A percentile compares a stretch with the other conserved stretches of the same genome.
Evolutionary conservation across 2,888 invertebrate species (phyloP).

Genomic region (Autographa gamma): DNA sequence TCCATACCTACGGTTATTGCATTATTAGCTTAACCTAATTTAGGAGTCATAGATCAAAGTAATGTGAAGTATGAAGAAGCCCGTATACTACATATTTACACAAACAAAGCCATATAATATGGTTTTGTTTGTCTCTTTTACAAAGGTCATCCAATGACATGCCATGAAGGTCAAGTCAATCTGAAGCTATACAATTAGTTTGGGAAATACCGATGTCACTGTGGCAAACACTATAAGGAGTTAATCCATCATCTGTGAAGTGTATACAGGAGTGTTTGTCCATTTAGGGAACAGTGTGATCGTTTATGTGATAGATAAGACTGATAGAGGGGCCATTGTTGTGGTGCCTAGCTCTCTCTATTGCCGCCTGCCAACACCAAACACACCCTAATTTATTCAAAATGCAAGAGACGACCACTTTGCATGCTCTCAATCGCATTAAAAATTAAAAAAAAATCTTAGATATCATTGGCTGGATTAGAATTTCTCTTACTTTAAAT

Average conservation of each 20-base stretch:
- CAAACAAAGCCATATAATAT: neutral
- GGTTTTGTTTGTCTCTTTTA: no score
- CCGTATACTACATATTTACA: neutral
- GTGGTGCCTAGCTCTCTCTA: neutral
- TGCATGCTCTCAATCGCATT: neutral
- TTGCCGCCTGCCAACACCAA: neutral
- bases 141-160: no score
- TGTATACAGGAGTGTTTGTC: conserved; percentile 1
- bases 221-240: neutral
- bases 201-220: neutral
- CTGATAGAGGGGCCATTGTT: neutral
- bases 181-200: neutral
- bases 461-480: no score
- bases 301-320: conserved; percentile 2
- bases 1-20: neutral
- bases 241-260: neutral
- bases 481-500: no score
- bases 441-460: neutral
- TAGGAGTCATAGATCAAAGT: neutral
- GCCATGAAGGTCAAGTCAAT: neutral
- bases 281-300: neutral
- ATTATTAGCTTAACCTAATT: neutral
- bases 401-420: neutral
- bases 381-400: neutral
- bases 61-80: neutral